Base-by-base conservation (phyloP, 2,888 invertebrate genomes). In the Trisateles emortualis region DNA sequence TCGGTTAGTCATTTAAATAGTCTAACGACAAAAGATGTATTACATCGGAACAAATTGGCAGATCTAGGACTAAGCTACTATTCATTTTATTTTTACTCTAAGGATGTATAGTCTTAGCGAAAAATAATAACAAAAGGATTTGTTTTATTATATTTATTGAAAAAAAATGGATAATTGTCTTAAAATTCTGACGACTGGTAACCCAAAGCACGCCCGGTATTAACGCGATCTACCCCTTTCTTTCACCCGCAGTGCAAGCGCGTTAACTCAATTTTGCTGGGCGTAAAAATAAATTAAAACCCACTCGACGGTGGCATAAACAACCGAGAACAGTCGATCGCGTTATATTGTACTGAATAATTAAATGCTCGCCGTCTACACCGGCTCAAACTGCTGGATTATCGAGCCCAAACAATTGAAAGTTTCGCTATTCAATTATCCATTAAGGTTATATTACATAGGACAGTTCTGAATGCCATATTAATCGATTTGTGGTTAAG, bases 331-430 rank as follows among this genome's bases (percentile, higher is more conserved):
- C 68, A 68, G 64, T 63, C 70, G 66, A 81, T 81, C 72, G 72
- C 63, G 68, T 69, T 67, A 67, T 74, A 78, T 79, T 78, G 78
- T 78, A 67, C 65, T 83, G 81, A 86, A 86, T 88, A 87, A 87
- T 87, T 86, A 82, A 87, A 79, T 62, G 74, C 59, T 44, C 68
- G 57, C 64, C 68, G 68, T 55, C 48, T 64, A 52, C 64, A 65
- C 63, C 64, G 68, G 69, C 49, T 70, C 70, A 73, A 58, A 64
- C 55, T 50, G 55, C 47, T 42, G 81, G 78, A 84, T 84, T 87
- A 87, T 86, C 81, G 81, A 82, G 77, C 78, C 74, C 76, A 81
- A 76, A 81, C 84, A 82, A 84, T 84, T 84, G 81, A 83, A 85
- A 85, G 76, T 85, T 85, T 75, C 68, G 65, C 56, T 74, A 80